Evolutionary conservation across 2,113 vertebrate species (phyloP), one percentile per base, ranked within the genome.

Genomic region (Anolis sagrei): DNA sequence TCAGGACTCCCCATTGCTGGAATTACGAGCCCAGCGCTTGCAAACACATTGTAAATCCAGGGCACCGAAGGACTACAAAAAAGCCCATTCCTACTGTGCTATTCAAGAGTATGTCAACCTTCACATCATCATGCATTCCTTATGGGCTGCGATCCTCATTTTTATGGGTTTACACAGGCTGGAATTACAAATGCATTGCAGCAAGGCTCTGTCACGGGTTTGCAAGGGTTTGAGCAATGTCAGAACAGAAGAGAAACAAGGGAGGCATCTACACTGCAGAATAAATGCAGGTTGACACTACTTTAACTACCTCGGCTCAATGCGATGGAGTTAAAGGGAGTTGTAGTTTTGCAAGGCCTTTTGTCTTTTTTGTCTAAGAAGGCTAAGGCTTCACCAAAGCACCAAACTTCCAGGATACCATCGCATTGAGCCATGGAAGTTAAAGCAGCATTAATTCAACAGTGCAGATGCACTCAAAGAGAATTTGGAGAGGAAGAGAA

Each of bases 1-100:
- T 90, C 93, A 88, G 93, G 87, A 48, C 48, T 68, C 87, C 83
- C 81, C 76, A 81, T 74, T 76, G 82, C 88, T 66, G 95, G 93
- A 95, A 86, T 90, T 92, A 92, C 83, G 93, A 91, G 93, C 94
- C 94, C 86, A 76, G 87, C 70, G 80, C 87, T 93, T 86, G 81
- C 90, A 92, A 93, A 91, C 95, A 93, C 91, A 27, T 91, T 91
- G 94, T 94, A 95, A 95, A 96, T 95, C 95, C 93, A 88, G 92
- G 92, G 91, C 92, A 94, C 94, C 91, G 91, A 95, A 94, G 92
- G 79, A 93, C 91, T 93, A 91, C 91, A 92, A 93, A 94, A 95
- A 95, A 77, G 90, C 83, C 23, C 49, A 89, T 85, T 94, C 93
- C 93, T 95, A 91, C 94, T 94, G 94, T 94, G 93, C 77, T 93